Conservation (phyloP, 2,797 vertebrate species). For the Galaxias olidus region DNA sequence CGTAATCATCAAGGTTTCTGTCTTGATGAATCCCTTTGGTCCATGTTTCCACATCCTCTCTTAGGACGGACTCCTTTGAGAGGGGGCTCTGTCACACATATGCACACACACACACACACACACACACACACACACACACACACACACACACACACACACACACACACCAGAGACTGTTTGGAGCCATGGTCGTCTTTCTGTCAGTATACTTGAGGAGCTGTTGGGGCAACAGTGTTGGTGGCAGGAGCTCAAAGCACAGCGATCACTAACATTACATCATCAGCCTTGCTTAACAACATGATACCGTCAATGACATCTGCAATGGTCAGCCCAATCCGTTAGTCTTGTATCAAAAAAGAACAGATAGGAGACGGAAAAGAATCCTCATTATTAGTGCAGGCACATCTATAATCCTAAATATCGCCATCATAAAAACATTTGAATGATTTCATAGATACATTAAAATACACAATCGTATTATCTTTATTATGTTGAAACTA, state of each 20-base stretch:
- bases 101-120: constrained; percentile 28
- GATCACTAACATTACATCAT: constrained; percentile 12
- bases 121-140: constrained; percentile 31
- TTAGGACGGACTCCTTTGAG: too few species aligned
- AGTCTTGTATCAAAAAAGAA: too few species aligned
- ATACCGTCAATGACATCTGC: constrained; percentile 30
- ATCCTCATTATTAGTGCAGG: too few species aligned
- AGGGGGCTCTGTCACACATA: constrained; percentile 5
- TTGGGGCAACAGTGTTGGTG: constrained; percentile 68
- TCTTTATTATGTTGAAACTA: too few species aligned
- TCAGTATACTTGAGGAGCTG: constrained; percentile 68
- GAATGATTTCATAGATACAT: too few species aligned
- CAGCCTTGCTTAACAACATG: constrained; percentile 28
- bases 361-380: too few species aligned
- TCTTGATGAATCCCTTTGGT: too few species aligned
- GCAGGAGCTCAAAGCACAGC: constrained; percentile 34
- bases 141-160: constrained; percentile 22
- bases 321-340: background rate
- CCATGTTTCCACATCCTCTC: too few species aligned
- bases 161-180: constrained; percentile 51
- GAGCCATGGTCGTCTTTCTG: constrained; percentile 62
- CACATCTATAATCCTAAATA: too few species aligned
- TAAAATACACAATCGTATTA: too few species aligned
- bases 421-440: too few species aligned
- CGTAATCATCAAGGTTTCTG: too few species aligned